Evolutionary conservation across 1,140 invertebrate genomes (phyloP).

Genomic region (Saccostrea echinata): DNA sequence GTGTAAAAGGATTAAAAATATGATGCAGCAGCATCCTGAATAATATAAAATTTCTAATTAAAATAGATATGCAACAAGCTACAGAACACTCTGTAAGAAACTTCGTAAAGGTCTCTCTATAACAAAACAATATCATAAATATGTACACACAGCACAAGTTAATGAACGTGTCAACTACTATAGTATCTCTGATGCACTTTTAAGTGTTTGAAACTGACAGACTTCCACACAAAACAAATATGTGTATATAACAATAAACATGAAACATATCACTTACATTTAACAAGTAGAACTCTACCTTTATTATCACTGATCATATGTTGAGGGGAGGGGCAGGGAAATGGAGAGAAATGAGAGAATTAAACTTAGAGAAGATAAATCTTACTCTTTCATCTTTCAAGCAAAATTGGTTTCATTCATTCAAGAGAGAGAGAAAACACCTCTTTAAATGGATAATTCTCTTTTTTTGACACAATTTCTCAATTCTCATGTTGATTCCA

Average conservation of each 20-base stretch:
- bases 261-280: slow-evolving; percentile 26
- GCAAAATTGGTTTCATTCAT: neutral
- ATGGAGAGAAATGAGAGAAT: neutral
- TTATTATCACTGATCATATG: neutral
- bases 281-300: neutral
- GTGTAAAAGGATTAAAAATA: slow-evolving; percentile 28
- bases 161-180: neutral
- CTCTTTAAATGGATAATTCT: no score
- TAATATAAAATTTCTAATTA: slow-evolving; percentile 22
- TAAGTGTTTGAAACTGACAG: slow-evolving; percentile 17
- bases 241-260: slow-evolving; percentile 34
- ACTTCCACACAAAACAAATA: slow-evolving; percentile 7
- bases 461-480: no score
- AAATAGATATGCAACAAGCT: slow-evolving; percentile 28
- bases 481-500: no score
- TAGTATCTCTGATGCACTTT: slow-evolving; percentile 24
- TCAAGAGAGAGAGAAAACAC: no score
- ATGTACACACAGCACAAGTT: slow-evolving; percentile 1
- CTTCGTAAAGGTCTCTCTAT: slow-evolving; percentile 23
- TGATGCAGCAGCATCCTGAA: slow-evolving; percentile 17
- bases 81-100: slow-evolving; percentile 18
- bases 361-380: no score
- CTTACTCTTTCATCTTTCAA: neutral
- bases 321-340: neutral
- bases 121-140: slow-evolving; percentile 8